phyloP scores from a whole-genome alignment of 2,113 vertebrate species.

The Malurus elegans region DNA sequence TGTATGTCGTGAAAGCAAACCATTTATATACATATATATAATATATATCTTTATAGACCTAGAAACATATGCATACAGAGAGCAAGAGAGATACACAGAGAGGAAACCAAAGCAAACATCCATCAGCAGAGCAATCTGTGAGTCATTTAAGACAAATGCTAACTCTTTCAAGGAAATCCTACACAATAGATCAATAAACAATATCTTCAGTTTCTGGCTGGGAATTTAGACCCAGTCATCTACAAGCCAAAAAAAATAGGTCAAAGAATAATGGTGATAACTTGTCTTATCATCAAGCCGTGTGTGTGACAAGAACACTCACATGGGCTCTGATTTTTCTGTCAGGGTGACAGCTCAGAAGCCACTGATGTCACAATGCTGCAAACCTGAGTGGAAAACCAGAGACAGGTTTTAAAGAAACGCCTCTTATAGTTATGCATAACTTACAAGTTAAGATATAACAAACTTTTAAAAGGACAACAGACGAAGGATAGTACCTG shows the following conservation, averaged over 20 bases:
- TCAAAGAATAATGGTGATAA: constrained; percentile 29
- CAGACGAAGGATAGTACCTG: neutral
- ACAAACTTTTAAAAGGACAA: neutral
- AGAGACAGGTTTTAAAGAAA: neutral
- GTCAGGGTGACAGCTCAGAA: neutral
- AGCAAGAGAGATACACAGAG: neutral
- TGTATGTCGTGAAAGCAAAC: neutral
- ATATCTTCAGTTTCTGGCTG: neutral
- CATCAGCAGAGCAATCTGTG: neutral
- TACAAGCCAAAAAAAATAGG: constrained; percentile 1
- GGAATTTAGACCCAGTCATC: neutral
- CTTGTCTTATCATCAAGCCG: neutral
- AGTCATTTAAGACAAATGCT: constrained; percentile 19
- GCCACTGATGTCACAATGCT: neutral
- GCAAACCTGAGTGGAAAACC: neutral
- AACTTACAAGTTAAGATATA: neutral
- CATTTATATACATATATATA: neutral
- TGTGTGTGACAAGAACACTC: neutral
- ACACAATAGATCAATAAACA: constrained; percentile 40
- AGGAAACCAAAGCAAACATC: neutral
- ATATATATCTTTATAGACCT: neutral
- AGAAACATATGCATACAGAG: neutral
- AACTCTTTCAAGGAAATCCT: constrained; percentile 30
- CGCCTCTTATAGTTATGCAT: neutral
- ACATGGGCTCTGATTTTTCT: neutral